Conservation (phyloP, 2,113 vertebrate species). For the Alces alces region DNA sequence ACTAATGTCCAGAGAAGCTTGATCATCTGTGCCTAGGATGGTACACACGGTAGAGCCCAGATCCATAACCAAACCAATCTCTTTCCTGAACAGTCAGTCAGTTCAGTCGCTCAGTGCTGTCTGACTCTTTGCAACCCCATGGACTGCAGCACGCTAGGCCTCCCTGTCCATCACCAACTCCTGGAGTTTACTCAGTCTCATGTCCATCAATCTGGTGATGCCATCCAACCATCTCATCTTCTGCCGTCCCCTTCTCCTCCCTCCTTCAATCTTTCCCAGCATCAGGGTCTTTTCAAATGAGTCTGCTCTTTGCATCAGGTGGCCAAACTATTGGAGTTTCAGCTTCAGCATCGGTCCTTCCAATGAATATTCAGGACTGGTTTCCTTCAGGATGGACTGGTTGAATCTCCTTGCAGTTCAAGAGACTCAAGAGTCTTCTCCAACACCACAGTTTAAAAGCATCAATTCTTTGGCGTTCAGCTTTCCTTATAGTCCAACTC, state of each 20-base stretch:
- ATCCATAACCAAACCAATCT: neutral
- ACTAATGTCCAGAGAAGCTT: neutral
- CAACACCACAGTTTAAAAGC: neutral
- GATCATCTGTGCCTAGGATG: neutral
- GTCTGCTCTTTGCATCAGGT: neutral
- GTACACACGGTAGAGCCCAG: neutral
- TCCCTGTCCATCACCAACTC: neutral
- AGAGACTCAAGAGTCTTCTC: neutral
- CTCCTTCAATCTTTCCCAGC: neutral
- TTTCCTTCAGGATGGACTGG: neutral
- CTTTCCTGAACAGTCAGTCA: neutral
- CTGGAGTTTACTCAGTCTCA: neutral
- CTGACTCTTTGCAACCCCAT: neutral
- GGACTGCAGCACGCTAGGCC: fast-evolving
- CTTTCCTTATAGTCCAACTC: neutral
- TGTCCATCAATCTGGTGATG: neutral
- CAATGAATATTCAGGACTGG: neutral
- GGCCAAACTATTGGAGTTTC: neutral
- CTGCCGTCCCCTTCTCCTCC: neutral
- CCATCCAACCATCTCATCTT: neutral
- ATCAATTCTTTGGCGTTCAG: fast-evolving
- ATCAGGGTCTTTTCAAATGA: neutral
- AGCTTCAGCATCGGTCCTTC: neutral
- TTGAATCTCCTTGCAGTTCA: neutral
- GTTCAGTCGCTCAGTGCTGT: neutral